A percentile compares a stretch with the other conserved stretches of the same genome.
Conservation (phyloP, 2,888 invertebrate genomes). For the Atrina japonica region DNA sequence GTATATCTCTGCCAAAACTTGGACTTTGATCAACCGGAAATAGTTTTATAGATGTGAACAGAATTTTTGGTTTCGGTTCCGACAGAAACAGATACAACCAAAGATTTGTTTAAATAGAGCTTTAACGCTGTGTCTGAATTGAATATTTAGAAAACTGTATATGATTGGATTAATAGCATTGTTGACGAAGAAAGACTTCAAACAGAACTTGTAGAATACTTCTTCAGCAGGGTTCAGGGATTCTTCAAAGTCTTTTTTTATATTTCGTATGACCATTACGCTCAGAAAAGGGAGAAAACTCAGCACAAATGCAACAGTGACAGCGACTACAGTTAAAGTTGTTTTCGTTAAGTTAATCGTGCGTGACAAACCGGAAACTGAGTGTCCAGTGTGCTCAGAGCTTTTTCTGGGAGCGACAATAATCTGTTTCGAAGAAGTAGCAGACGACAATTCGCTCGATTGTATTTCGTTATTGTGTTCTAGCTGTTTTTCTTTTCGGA, state of each 20-base stretch:
- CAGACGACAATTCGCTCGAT: no score
- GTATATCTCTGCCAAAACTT: no score
- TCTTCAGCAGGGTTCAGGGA: conserved; percentile 52
- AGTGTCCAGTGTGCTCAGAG: no score
- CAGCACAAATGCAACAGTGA: conserved; percentile 60
- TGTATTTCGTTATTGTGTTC: no score
- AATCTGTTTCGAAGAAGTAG: no score
- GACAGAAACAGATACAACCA: no score
- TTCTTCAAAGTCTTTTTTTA: conserved; percentile 57
- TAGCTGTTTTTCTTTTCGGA: no score
- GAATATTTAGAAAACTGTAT: conserved; percentile 63
- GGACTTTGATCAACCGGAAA: no score
- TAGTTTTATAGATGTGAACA: no score
- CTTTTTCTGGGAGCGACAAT: no score
- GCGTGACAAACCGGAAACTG: no score
- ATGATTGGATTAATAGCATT: conserved; percentile 66
- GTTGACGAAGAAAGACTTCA: conserved; percentile 67
- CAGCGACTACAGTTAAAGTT: conserved; percentile 61
- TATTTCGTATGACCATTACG: conserved; percentile 62
- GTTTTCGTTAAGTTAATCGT: conserved; percentile 55
- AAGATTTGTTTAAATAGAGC: neutral
- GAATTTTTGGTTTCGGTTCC: no score
- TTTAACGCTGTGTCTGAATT: conserved; percentile 56
- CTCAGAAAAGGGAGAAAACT: conserved; percentile 63
- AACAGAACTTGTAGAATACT: conserved; percentile 62